Conservation (phyloP, 2,113 vertebrate genomes). For the Anolis carolinensis region DNA sequence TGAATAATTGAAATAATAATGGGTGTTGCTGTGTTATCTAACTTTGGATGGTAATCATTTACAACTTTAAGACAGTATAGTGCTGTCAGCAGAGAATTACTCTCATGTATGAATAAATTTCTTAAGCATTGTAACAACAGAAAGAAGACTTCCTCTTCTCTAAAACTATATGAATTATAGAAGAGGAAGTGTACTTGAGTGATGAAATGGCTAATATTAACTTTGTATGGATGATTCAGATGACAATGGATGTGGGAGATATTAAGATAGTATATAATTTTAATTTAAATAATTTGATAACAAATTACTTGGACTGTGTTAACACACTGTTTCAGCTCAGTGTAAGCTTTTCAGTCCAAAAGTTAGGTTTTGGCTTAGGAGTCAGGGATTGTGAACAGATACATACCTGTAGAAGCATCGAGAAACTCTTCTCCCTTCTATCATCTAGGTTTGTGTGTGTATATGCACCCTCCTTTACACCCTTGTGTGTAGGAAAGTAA, state of each 20-base stretch:
- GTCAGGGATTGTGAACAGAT: no score
- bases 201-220: not conserved
- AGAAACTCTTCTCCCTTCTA: no score
- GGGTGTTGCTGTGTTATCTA: no score
- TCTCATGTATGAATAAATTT: not conserved
- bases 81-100: not conserved
- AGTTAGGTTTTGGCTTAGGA: no score
- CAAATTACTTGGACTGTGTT: not conserved
- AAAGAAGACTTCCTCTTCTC: not conserved
- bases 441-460: no score
- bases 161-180: not conserved
- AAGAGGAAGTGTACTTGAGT: not conserved
- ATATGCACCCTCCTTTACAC: no score
- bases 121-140: not conserved
- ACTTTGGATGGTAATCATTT: not conserved
- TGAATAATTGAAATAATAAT: not conserved
- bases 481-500: no score
- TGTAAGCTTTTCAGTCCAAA: not conserved
- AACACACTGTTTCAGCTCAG: no score
- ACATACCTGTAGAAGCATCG: no score
- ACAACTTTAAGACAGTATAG: not conserved
- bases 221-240: not conserved
- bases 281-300: not conserved
- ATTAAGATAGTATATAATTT: not conserved
- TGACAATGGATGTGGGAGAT: not conserved